phyloP scores from a whole-genome alignment of 92 coral and sea anemone genomes.

The Phymanthus crucifer region DNA sequence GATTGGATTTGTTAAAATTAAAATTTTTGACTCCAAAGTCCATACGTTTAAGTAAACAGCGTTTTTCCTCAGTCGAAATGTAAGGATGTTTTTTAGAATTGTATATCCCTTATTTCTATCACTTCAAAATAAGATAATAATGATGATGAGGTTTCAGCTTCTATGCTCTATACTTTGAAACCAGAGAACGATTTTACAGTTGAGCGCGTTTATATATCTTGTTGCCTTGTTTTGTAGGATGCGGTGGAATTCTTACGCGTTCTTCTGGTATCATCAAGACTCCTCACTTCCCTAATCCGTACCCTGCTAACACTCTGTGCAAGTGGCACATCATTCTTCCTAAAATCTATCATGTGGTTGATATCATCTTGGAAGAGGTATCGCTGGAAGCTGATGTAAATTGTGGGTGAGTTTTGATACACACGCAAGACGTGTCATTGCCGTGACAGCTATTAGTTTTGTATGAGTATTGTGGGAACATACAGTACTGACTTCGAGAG shows the following conservation, averaged over 20 bases:
- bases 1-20: too few relatives aligned
- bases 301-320: slow-evolving; percentile 70
- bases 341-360: slow-evolving; percentile 53
- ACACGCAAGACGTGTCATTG: background rate
- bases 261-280: slow-evolving; percentile 58
- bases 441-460: background rate
- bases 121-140: too few relatives aligned
- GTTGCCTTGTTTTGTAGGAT: slow-evolving; percentile 27
- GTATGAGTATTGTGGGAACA: background rate
- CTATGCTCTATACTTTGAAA: too few relatives aligned
- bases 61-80: too few relatives aligned
- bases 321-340: slow-evolving; percentile 76
- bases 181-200: background rate
- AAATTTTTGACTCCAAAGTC: too few relatives aligned
- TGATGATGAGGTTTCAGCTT: too few relatives aligned
- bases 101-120: too few relatives aligned
- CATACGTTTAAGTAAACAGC: too few relatives aligned
- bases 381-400: slow-evolving; percentile 74
- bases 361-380: slow-evolving; percentile 51
- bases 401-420: slow-evolving; percentile 63
- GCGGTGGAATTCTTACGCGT: slow-evolving; percentile 58
- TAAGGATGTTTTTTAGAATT: too few relatives aligned
- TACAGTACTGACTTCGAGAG: too few relatives aligned
- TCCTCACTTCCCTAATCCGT: slow-evolving; percentile 69
- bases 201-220: background rate